Evolutionary conservation across 2,797 vertebrate genomes (phyloP), one percentile per base, ranked within the genome.

Genomic region (Fistularia tabacaria): DNA sequence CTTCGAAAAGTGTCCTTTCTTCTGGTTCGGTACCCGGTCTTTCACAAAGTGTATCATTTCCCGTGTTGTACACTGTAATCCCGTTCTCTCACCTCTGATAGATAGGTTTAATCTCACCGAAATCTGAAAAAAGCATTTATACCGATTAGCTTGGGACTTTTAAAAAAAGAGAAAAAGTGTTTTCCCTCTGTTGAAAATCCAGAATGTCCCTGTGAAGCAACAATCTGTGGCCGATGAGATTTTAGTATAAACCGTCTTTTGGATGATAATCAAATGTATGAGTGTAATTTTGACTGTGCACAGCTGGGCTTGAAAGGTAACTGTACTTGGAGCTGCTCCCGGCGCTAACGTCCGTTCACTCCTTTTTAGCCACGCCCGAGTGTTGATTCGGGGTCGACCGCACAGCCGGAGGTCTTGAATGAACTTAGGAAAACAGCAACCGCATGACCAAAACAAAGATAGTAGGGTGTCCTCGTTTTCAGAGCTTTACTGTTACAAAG

Each of bases 31-130:
- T 47, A 48, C 14, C 44, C 13, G 2, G 25, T 25, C 25, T 25
- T 59, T 65, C 49, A 68, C 50, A 57, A 77, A 76, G 14, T 65
- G 62, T 74, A 65, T 69, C 38, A 42, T 70, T 62, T 64, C 39
- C 55, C 75, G 59, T 77, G 69, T 64, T 63, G 14, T 73, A 73
- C 74, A 74, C 79, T 83, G 77, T 82, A 76, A 78, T 77, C 71
- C 50, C 48, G 51, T 62, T 57, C 53, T 36, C 13, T 41, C 49
- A 45, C 40, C 56, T 61, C 8, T 59, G n/a, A 59, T 14, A n/a
- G 67, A 64, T 25, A 25, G 25, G 25, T 5, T 25, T 56, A 14
- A 59, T 54, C 45, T 66, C 42, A 45, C 51, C 62, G 9, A 69
- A 74, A 57, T 70, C 43, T 64, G 51, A 38, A 36, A 25, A 25